phyloP scores from a whole-genome alignment of 35 echinoderm and acorn worm species.

The Apostichopus californicus region DNA sequence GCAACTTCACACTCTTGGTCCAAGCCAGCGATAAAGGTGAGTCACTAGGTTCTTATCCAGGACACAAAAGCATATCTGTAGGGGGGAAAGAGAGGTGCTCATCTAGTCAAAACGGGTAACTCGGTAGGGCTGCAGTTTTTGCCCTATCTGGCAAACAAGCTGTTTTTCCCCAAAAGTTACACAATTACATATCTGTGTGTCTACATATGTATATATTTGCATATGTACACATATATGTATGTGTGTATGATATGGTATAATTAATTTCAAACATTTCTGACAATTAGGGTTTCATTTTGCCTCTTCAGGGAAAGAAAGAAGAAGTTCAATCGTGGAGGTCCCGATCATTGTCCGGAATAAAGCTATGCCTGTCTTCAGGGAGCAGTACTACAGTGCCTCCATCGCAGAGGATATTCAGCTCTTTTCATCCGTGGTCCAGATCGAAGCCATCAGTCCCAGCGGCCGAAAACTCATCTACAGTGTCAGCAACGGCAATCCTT shows the following conservation, averaged over 20 bases:
- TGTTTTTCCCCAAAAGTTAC: neutral
- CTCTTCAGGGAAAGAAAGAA: conserved; percentile 7
- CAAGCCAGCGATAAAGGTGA: conserved; percentile 95
- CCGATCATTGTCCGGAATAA: conserved; percentile 96
- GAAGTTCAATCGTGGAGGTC: conserved; percentile 73
- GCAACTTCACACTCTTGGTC: conserved; percentile 91
- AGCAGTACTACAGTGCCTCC: conserved; percentile 80
- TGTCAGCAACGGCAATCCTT: conserved; percentile 74
- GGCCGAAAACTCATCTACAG: conserved; percentile 98
- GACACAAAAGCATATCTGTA: too few relatives aligned
- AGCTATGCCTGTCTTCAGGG: conserved; percentile 94
- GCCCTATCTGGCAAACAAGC: too few relatives aligned
- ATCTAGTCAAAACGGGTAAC: too few relatives aligned
- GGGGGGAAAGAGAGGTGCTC: too few relatives aligned
- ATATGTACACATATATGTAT: too few relatives aligned
- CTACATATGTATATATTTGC: too few relatives aligned
- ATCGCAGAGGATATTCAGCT: conserved; percentile 86
- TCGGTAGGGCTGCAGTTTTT: neutral
- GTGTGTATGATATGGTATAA: too few relatives aligned
- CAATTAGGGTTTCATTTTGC: neutral
- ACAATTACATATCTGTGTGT: too few relatives aligned
- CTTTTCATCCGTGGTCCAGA: conserved; percentile 78
- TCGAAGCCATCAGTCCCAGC: conserved; percentile 86
- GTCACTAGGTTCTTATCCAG: neutral
- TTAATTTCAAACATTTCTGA: too few relatives aligned